Evolutionary conservation across 1,140 invertebrate species (phyloP).

Genomic region (Panagrolaimus sp.): DNA sequence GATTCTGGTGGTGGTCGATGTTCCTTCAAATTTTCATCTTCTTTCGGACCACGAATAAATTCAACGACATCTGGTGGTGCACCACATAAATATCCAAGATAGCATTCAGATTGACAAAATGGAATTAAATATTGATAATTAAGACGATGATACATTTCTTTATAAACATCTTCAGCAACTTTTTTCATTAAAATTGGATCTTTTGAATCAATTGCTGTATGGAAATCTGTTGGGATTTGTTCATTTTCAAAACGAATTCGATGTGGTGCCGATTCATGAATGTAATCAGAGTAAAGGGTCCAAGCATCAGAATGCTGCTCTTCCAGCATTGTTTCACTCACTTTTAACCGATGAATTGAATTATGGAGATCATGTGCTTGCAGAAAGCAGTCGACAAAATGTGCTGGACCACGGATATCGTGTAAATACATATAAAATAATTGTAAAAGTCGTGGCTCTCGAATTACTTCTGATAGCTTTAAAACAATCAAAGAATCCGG

Average conservation of each 20-base stretch:
- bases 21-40: neutral
- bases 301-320: slow-evolving; percentile 40
- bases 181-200: slow-evolving; percentile 3
- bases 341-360: slow-evolving; percentile 20
- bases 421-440: slow-evolving; percentile 41
- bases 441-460: slow-evolving; percentile 30
- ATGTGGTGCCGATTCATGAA: slow-evolving; percentile 32
- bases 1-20: slow-evolving; percentile 4
- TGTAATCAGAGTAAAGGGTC: slow-evolving; percentile 35
- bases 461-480: slow-evolving; percentile 37
- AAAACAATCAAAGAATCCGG: slow-evolving; percentile 40
- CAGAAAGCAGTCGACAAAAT: slow-evolving; percentile 41
- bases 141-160: slow-evolving; percentile 38
- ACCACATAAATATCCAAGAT: slow-evolving; percentile 44
- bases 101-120: slow-evolving; percentile 43
- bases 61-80: slow-evolving; percentile 40
- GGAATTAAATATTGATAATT: slow-evolving; percentile 45
- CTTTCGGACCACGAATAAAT: slow-evolving; percentile 17
- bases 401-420: slow-evolving; percentile 35
- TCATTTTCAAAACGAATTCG: slow-evolving; percentile 19
- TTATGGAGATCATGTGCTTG: slow-evolving; percentile 36
- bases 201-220: slow-evolving; percentile 10
- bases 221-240: slow-evolving; percentile 27
- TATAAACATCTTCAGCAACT: slow-evolving; percentile 20
- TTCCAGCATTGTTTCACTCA: neutral